These are phyloP conservation scores for Clavelina lepadiformis DNA, from an alignment of 23 tunicate species.

Conservation along the genomic window DNA sequence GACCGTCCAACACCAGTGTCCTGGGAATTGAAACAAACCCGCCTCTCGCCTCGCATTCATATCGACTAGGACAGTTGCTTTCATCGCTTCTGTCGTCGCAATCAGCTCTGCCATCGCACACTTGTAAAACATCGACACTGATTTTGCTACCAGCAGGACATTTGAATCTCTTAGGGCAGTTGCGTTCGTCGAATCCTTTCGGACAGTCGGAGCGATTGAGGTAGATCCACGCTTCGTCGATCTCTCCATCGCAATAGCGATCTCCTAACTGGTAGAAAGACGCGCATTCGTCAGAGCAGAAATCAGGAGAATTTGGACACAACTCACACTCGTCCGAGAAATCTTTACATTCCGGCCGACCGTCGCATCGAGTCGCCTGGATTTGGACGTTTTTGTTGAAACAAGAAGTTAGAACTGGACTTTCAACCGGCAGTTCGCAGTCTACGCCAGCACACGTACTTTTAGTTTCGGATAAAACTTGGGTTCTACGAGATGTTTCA, in stretches of 20 bases:
- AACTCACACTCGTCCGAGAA: constrained; percentile 8
- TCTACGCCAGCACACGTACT: too few relatives aligned
- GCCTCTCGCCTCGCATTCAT: constrained; percentile 4
- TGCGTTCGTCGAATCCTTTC: constrained; percentile 3
- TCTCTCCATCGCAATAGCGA: constrained; percentile 1
- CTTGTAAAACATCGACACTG: constrained; percentile 4
- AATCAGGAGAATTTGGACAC: not conserved
- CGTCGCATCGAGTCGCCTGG: constrained; percentile 1
- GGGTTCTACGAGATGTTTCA: too few relatives aligned
- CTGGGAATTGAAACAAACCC: not conserved
- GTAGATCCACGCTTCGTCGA: constrained; percentile 10
- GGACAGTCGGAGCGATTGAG: not conserved
- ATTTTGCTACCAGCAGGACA: not conserved
- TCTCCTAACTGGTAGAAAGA: not conserved
- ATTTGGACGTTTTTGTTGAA: too few relatives aligned
- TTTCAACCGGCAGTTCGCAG: too few relatives aligned
- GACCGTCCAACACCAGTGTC: not conserved
- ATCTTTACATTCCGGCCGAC: constrained; percentile 9
- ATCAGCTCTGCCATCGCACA: constrained; percentile 13
- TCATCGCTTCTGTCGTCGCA: constrained; percentile 15
- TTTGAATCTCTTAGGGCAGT: constrained; percentile 1
- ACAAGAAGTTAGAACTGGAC: too few relatives aligned
- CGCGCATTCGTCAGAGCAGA: constrained; percentile 3
- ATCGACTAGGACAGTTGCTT: not conserved
- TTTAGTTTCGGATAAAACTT: too few relatives aligned